A percentile compares a stretch with the other conserved stretches of the same genome.
These are phyloP conservation scores for Andrena flavipes DNA, from an alignment of 2,888 invertebrate species.

Conservation along the genomic window DNA sequence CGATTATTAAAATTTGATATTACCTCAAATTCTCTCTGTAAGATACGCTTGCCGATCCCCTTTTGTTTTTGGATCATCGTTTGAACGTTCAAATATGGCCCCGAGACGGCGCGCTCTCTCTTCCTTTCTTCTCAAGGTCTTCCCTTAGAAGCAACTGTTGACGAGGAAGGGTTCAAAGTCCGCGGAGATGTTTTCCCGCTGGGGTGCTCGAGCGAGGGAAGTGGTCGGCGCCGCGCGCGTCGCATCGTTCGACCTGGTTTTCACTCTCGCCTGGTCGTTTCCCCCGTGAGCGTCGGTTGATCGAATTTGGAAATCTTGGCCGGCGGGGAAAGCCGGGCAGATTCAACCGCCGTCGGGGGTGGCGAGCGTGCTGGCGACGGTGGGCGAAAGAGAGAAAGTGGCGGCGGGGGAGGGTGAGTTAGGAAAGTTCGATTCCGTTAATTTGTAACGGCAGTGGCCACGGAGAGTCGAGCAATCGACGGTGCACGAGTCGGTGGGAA, in stretches of 20 bases:
- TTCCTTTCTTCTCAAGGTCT: too few species aligned
- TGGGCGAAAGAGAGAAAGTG: background rate
- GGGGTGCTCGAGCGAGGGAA: too few species aligned
- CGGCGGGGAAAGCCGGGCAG: background rate
- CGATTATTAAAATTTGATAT: constrained; percentile 6
- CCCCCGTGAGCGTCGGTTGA: constrained; percentile 32
- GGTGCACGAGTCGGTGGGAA: constrained; percentile 59
- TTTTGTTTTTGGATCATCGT: background rate
- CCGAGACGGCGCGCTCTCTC: too few species aligned
- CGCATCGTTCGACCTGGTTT: background rate
- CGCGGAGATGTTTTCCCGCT: too few species aligned
- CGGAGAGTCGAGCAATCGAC: constrained; percentile 59
- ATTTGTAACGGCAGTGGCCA: constrained; percentile 58
- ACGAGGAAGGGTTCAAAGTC: too few species aligned
- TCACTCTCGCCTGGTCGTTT: background rate
- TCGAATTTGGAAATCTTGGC: constrained; percentile 1
- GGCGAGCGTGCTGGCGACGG: background rate
- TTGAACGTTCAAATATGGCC: background rate
- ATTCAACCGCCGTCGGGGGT: background rate
- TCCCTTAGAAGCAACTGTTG: too few species aligned
- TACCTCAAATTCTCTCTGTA: background rate
- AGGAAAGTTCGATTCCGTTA: constrained; percentile 52
- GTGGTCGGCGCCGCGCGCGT: background rate
- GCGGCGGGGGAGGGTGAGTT: background rate
- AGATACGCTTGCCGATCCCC: background rate